Conservation (phyloP, 2,113 vertebrate species). For the Pollachius pollachius region DNA sequence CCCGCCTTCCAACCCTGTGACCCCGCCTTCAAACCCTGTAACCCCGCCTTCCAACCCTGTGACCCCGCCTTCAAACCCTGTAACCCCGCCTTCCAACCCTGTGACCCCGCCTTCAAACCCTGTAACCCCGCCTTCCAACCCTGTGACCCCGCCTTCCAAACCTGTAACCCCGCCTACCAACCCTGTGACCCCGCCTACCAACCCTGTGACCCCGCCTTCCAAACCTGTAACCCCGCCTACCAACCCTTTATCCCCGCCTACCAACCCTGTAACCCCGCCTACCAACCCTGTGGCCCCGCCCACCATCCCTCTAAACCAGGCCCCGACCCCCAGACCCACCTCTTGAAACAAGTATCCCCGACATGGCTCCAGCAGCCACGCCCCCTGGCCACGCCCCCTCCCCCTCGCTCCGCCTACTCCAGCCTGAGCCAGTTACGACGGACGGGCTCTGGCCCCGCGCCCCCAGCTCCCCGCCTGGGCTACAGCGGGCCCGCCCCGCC, state of each 20-base stretch:
- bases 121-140: slow-evolving; percentile 9
- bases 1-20: too few relatives aligned
- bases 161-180: slow-evolving; percentile 28
- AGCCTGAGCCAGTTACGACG: slow-evolving; percentile 32
- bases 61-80: not conserved
- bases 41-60: not conserved
- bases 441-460: slow-evolving; percentile 37
- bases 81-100: slow-evolving; percentile 26
- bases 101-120: slow-evolving; percentile 18
- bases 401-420: slow-evolving; percentile 22
- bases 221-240: slow-evolving; percentile 9
- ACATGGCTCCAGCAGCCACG: not conserved
- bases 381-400: not conserved
- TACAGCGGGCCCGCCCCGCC: slow-evolving; percentile 23
- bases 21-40: not conserved
- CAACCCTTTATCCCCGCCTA: slow-evolving; percentile 27
- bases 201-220: not conserved
- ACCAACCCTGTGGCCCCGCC: slow-evolving; percentile 17
- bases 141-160: slow-evolving; percentile 22
- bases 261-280: slow-evolving; percentile 21
- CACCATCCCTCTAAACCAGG: slow-evolving; percentile 5
- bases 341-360: not conserved
- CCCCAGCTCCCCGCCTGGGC: slow-evolving; percentile 28
- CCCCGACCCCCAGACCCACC: slow-evolving; percentile 21
- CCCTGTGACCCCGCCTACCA: slow-evolving; percentile 19